These are phyloP conservation scores for Schizopygopsis malacanthus DNA, from an alignment of 2,797 vertebrate genomes.

Conservation along the genomic window DNA sequence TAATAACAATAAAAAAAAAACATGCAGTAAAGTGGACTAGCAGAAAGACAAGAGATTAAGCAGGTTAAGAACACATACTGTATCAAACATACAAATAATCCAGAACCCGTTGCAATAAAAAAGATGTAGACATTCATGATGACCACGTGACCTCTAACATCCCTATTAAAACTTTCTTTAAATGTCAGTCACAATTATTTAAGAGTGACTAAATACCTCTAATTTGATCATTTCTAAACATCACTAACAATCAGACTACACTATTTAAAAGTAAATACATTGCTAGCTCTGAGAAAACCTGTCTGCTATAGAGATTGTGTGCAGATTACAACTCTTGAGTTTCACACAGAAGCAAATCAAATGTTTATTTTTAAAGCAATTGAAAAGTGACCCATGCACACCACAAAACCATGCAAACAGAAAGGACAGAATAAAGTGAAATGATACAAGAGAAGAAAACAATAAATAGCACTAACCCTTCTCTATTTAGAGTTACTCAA, in stretches of 20 bases:
- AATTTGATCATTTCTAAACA: background rate
- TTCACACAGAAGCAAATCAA: slow-evolving; percentile 7
- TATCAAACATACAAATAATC: background rate
- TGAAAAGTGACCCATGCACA: background rate
- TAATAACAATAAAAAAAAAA: slow-evolving; percentile 55
- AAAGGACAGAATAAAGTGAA: slow-evolving; percentile 55
- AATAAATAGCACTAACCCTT: slow-evolving; percentile 59
- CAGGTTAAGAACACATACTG: background rate
- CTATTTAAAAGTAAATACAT: background rate
- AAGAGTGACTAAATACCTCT: background rate
- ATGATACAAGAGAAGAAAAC: slow-evolving; percentile 40
- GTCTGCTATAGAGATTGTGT: background rate
- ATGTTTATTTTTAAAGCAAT: background rate
- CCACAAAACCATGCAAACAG: slow-evolving; percentile 61
- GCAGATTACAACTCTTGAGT: background rate
- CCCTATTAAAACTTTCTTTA: background rate
- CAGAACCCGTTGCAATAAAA: background rate
- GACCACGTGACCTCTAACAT: background rate
- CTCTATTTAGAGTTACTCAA: slow-evolving; percentile 70
- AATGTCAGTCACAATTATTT: background rate
- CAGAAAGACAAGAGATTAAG: slow-evolving; percentile 12
- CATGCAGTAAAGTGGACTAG: slow-evolving; percentile 15
- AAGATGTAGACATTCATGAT: background rate
- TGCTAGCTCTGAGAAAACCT: background rate
- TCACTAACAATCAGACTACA: background rate